Percentiles rank a stretch among this genome's conserved stretches.
Conservation (phyloP, 2,888 invertebrate species). For the Dasypogon diadema region DNA sequence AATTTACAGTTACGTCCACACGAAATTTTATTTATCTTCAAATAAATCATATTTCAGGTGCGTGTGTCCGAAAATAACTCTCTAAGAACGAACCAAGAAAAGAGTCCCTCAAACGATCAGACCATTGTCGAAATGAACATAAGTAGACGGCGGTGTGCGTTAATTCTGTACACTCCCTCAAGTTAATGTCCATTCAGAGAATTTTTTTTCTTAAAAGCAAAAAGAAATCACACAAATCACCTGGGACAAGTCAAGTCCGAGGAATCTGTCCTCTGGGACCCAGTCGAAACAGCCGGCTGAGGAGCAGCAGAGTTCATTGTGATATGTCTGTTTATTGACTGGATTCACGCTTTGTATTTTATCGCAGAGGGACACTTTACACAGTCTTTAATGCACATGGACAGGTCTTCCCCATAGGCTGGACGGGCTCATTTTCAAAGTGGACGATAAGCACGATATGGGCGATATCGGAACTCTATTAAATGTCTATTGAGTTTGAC, state of each 20-base stretch:
- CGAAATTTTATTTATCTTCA: not conserved
- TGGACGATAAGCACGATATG: slow-evolving; percentile 19
- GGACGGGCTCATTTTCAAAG: not conserved
- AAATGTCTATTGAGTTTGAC: slow-evolving; percentile 34
- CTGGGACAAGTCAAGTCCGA: not conserved
- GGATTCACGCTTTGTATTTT: slow-evolving; percentile 24
- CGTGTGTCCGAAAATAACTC: too few species aligned
- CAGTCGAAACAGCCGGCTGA: not conserved
- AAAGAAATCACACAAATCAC: slow-evolving; percentile 35
- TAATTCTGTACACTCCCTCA: slow-evolving; percentile 22
- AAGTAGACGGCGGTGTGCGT: slow-evolving; percentile 15
- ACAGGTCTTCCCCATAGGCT: slow-evolving; percentile 2
- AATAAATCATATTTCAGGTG: slow-evolving; percentile 33
- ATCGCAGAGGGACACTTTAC: slow-evolving; percentile 17
- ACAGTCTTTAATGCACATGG: slow-evolving; percentile 1
- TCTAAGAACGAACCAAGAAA: not conserved
- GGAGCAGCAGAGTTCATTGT: slow-evolving; percentile 8
- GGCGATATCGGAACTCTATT: slow-evolving; percentile 44
- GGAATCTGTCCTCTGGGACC: not conserved
- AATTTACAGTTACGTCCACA: slow-evolving; percentile 14
- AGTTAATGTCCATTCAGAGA: slow-evolving; percentile 3
- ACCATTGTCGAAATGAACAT: not conserved
- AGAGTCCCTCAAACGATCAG: not conserved
- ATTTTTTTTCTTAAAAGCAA: not conserved
- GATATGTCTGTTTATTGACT: slow-evolving; percentile 10